Percentiles rank a stretch among this genome's conserved stretches.
phyloP scores from a whole-genome alignment of 2,797 vertebrate genomes.

The Sebastes dallii region DNA sequence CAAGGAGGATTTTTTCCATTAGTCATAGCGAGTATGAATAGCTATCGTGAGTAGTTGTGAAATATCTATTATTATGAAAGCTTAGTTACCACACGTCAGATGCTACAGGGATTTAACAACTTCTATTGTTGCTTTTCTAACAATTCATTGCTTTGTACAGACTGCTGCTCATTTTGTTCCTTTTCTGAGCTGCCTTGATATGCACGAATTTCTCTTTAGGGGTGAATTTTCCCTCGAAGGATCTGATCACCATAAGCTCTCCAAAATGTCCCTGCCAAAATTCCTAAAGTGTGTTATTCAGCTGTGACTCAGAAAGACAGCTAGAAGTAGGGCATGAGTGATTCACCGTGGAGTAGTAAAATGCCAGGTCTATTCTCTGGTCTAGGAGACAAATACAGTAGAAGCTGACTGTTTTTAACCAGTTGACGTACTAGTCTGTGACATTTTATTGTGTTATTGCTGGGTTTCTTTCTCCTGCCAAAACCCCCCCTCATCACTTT shows the following conservation, averaged over 20 bases:
- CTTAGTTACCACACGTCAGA: neutral
- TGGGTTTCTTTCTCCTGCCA: neutral
- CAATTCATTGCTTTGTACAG: neutral
- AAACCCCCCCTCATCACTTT: neutral
- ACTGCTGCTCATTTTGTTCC: neutral
- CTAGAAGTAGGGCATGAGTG: constrained; percentile 65
- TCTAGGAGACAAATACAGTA: neutral
- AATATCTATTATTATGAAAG: constrained; percentile 25
- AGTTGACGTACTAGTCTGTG: neutral
- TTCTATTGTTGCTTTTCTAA: constrained; percentile 3
- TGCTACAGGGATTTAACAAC: neutral
- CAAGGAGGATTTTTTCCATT: constrained; percentile 11
- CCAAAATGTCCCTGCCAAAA: constrained; percentile 59
- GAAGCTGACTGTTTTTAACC: neutral
- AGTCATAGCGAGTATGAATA: constrained; percentile 40
- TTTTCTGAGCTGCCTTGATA: constrained; percentile 10
- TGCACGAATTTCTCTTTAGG: constrained; percentile 11
- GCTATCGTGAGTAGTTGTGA: constrained; percentile 15
- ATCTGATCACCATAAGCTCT: constrained; percentile 48
- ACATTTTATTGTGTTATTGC: neutral
- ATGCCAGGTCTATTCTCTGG: constrained; percentile 19
- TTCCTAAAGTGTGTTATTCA: constrained; percentile 56
- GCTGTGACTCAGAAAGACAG: constrained; percentile 56
- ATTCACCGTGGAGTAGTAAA: constrained; percentile 45
- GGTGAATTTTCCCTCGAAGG: constrained; percentile 40